A percentile compares a stretch with the other conserved stretches of the same genome.
These are phyloP conservation scores for Spodoptera littoralis DNA, from an alignment of 2,888 invertebrate genomes.

Conservation along the genomic window DNA sequence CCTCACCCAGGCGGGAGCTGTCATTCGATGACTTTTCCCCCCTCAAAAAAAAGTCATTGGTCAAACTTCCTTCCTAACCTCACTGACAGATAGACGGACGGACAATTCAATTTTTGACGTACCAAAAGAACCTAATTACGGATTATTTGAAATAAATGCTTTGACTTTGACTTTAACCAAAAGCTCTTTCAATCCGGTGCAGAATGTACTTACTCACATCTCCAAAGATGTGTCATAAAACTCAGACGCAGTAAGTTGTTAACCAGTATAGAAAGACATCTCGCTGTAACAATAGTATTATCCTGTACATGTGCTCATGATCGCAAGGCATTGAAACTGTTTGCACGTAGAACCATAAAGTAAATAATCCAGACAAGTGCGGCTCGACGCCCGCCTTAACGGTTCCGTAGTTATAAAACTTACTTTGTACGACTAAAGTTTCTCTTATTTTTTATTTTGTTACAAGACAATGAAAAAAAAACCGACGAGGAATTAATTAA, in stretches of 20 bases:
- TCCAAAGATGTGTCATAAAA: slow-evolving; percentile 2
- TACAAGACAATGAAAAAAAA: not conserved
- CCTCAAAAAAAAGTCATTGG: no score
- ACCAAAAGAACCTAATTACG: no score
- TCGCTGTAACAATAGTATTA: slow-evolving; percentile 21
- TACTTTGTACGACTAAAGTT: not conserved
- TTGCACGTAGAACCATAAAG: slow-evolving; percentile 63
- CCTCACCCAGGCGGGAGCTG: no score
- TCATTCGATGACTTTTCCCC: no score
- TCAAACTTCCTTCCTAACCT: no score
- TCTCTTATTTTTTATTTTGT: not conserved
- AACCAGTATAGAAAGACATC: slow-evolving; percentile 28
- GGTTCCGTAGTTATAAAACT: slow-evolving; percentile 16
- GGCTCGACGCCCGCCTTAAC: not conserved
- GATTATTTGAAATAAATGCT: no score
- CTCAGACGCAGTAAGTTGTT: slow-evolving; percentile 27
- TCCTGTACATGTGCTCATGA: slow-evolving; percentile 50
- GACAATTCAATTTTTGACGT: no score
- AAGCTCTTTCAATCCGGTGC: no score
- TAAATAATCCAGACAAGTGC: slow-evolving; percentile 22
- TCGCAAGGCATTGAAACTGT: slow-evolving; percentile 59
- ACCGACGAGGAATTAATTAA: no score
- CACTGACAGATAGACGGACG: no score
- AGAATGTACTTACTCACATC: slow-evolving; percentile 1
- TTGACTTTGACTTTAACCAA: no score